Base-by-base conservation (phyloP, 2,113 vertebrate genomes). In the Albula goreensis region DNA sequence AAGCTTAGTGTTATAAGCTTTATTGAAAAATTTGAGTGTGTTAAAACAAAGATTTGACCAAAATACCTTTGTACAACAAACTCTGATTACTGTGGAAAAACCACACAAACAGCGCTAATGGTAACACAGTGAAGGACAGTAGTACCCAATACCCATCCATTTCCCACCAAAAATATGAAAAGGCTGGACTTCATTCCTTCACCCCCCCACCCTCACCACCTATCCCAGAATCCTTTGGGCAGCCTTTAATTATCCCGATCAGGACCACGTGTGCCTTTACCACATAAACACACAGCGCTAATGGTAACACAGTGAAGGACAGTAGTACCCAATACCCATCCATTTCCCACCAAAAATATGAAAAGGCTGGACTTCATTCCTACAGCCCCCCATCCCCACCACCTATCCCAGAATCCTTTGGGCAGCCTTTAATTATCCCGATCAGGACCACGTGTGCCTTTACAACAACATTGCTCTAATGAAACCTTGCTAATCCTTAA, bases 401-500 rank as follows among this genome's bases (percentile, higher is more conserved):
- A 87, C 90, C 88, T 86, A 82, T 66, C 85, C 77, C 83, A 78
- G 82, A 63, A 83, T 83, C 81, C 88, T 90, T 87, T 88, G 81
- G 78, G 89, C 86, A 83, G 85, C 88, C 6, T 6, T 17, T 91
- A 92, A 94, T 95, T 92, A 91, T 87, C 77, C 83, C 92, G 93
- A 94, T 94, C 93, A 94, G 31, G 93, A 90, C 93, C 94, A 93
- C 92, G 93, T 90, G 91, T 91, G 93, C 91, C 90, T 92, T 91
- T 88, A 91, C 90, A 93, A 96, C 96, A 96, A 95, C 95, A 95
- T 93, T 89, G 92, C 93, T 94, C 94, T 96, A 95, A 94, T 94
- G 93, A 93, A 95, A 94, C 91, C 95, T 94, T 25, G 70, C 70
- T 91, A 95, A 96, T 95, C 95, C 96, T 96, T 96, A 98, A 96